Conservation (phyloP, 2,888 invertebrate genomes). For the Colletes collaris region DNA sequence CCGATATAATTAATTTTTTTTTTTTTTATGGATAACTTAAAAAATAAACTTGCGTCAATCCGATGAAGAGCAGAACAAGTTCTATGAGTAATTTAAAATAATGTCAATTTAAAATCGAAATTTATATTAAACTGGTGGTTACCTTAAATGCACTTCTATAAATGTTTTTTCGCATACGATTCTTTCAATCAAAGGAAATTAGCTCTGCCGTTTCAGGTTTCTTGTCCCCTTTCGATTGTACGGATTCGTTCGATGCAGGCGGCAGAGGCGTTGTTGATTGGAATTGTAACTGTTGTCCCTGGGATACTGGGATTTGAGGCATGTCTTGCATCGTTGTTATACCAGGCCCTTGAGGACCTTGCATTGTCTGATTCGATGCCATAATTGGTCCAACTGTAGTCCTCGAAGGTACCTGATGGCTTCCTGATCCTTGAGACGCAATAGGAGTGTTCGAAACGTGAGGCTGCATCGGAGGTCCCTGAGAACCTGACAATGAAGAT, state of each 20-base stretch:
- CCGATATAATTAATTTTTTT: conserved; percentile 19
- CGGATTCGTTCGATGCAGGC: conserved; percentile 55
- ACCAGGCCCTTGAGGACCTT: conserved; percentile 46
- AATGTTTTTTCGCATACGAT: conserved; percentile 6
- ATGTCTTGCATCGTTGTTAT: conserved; percentile 66
- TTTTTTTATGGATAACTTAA: conserved; percentile 6
- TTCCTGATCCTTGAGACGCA: conserved; percentile 55
- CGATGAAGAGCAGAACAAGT: conserved; percentile 14
- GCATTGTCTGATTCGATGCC: conserved; percentile 54
- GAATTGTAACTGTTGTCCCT: conserved; percentile 65
- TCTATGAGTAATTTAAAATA: conserved; percentile 18
- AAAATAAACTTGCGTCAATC: conserved; percentile 16
- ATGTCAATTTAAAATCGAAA: conserved; percentile 26
- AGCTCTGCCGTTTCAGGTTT: conserved; percentile 89
- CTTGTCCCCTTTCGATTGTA: conserved; percentile 75
- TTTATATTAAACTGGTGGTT: conserved; percentile 36
- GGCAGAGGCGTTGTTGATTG: conserved; percentile 50
- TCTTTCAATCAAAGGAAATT: conserved; percentile 89
- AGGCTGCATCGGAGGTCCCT: conserved; percentile 59
- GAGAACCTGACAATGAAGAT: conserved; percentile 57
- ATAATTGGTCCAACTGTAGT: conserved; percentile 39
- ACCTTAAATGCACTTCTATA: conserved; percentile 58
- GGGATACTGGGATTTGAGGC: conserved; percentile 59
- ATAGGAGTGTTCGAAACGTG: conserved; percentile 61
- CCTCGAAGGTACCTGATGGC: conserved; percentile 61